Evolutionary conservation across 2,888 invertebrate species (phyloP), one percentile per base, ranked within the genome.

Genomic region (Bimastos eiseni): DNA sequence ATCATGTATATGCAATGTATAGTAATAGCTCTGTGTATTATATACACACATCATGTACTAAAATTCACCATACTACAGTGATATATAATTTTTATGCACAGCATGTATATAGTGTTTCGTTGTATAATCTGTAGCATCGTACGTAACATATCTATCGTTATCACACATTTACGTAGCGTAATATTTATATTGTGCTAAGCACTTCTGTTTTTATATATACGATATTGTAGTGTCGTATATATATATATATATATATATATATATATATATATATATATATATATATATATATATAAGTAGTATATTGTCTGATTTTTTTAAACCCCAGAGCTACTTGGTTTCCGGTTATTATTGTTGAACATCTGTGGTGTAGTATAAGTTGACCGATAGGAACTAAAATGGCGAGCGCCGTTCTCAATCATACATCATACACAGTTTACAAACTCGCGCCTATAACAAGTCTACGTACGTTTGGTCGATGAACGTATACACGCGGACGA

Each of bases 241-340:
- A 41, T 15, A 1, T 44, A 3, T 70, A 70, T 13, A 70, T 17
- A n/a, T 8, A n/a, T n/a, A 6, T 44, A 3, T 15, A 41, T 15
- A 1, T 44, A 3, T 70, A 70, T 13, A 70, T 17, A n/a, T 8
- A n/a, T n/a, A n/a, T n/a, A n/a, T n/a, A n/a, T n/a, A 6, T 44
- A 3, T 15, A 41, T 15, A 1, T 44, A 3, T 70, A 70, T 13
- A 70, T 17, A n/a, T 8, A n/a, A 30, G n/a, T 11, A n/a, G 30
- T 70, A n/a, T n/a, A 70, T 70, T n/a, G 8, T 70, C 8, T 70
- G 70, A 30, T 70, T 70, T 70, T 70, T 70, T n/a, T 70, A 70
- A n/a, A 70, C 30, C 41, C 89, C 33, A 86, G 89, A 83, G 89
- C 89, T 89, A 86, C 84, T 83, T 89, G 83, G 34, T 44, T 70